Base-by-base conservation (phyloP, 2,113 vertebrate genomes). In the Dromaius novaehollandiae region DNA sequence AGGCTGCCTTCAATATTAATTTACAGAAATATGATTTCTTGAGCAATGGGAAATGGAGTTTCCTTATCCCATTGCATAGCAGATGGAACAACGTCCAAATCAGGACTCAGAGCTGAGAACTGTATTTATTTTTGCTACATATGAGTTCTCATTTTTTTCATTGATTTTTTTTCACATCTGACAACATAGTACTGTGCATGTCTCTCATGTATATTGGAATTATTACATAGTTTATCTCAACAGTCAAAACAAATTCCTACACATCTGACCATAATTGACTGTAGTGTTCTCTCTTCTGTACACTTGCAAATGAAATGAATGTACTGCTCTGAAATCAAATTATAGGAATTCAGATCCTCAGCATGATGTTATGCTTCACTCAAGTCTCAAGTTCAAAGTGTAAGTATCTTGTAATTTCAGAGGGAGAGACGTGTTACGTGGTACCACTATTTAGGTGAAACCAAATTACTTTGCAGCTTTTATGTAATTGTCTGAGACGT, bases 301-400 rank as follows among this genome's bases (percentile, higher is more conserved):
- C 42, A 51, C 25, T 85, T 88, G 63, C 36, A 96, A 96, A 89
- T 84, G n/a, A 96, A 93, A 92, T 60, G 25, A 92, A 89, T 83
- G 80, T 24, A 73, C 68, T 70, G 46, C 77, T 97, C 69, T 89
- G 73, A 91, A 97, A 94, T 96, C 48, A 93, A 94, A 96, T 94
- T 81, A 96, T 60, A 86, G 82, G 71, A 95, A 94, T 96, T 97
- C 90, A 96, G 61, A 96, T 97, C 89, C 61, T 96, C 38, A 79
- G n/a, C 91, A 78, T 80, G 88, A 82, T 78, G 74, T 91, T 76
- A 53, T 80, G 80, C 65, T 90, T 97, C 86, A 81, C 44, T 92
- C 73, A 85, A 58, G 53, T 60, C 65, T 83, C 36, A 79, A 91
- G 92, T 81, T 90, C 88, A 89, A 86, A 91, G 74, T 76, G 76